Conservation (phyloP, 2,888 invertebrate species). For the Sinohyriopsis cumingii region DNA sequence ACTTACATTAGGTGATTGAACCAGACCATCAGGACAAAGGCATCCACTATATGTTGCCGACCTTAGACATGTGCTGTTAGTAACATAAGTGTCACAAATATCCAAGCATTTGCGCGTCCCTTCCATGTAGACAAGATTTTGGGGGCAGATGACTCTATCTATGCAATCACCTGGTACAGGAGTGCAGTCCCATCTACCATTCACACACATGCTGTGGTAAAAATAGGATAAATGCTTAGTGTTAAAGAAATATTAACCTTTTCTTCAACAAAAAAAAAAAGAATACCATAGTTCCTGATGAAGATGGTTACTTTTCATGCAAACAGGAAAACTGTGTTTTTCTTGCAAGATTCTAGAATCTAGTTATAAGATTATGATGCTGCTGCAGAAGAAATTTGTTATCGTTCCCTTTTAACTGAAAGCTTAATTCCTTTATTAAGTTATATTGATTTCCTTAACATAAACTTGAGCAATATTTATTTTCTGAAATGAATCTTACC, state of each 20-base stretch:
- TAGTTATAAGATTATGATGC: too few species aligned
- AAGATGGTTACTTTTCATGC: too few species aligned
- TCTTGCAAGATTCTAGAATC: too few species aligned
- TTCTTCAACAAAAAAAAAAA: not conserved
- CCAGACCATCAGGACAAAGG: conserved; percentile 21
- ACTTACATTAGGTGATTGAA: conserved; percentile 23
- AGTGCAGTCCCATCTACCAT: conserved; percentile 30
- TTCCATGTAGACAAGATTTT: conserved; percentile 15
- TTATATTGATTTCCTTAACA: too few species aligned
- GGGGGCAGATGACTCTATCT: conserved; percentile 22
- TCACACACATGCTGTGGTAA: conserved; percentile 22
- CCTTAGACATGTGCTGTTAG: not conserved
- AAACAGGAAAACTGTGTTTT: too few species aligned
- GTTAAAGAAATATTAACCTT: too few species aligned
- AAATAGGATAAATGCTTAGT: not conserved
- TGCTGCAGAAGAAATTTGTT: too few species aligned
- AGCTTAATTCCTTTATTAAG: too few species aligned
- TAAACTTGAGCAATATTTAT: too few species aligned
- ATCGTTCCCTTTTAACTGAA: too few species aligned
- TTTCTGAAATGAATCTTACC: too few species aligned
- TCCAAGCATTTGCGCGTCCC: conserved; percentile 7
- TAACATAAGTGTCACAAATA: conserved; percentile 18
- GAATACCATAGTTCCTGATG: too few species aligned
- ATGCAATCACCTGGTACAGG: conserved; percentile 15
- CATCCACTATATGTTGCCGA: conserved; percentile 18